Conservation (phyloP, 1,140 invertebrate species). For the Bombus waltoni region DNA sequence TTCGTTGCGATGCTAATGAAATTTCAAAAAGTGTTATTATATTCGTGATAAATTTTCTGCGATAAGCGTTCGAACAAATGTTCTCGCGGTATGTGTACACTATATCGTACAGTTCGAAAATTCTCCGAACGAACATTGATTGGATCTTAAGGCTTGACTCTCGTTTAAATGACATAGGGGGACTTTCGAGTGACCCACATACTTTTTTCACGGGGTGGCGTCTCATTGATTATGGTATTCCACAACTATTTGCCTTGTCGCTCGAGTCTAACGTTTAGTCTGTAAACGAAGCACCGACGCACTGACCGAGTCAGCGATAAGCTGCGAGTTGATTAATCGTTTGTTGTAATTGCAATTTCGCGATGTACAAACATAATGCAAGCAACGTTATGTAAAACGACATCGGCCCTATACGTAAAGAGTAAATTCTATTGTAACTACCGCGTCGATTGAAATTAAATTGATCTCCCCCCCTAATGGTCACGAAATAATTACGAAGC, state of each 20-base stretch:
- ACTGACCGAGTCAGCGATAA: neutral
- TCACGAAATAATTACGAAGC: neutral
- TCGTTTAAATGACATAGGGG: neutral
- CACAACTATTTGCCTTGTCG: neutral
- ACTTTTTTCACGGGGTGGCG: neutral
- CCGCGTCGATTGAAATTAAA: neutral
- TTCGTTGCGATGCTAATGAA: neutral
- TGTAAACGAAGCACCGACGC: too few relatives aligned
- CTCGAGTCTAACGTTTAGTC: neutral
- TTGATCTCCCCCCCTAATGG: neutral
- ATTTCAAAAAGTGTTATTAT: neutral
- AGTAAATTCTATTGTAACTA: neutral
- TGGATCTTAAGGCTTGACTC: neutral
- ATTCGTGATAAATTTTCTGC: neutral
- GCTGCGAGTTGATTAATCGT: neutral
- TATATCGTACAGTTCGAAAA: neutral
- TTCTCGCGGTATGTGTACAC: neutral
- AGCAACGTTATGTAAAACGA: neutral
- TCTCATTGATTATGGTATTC: conserved; percentile 1
- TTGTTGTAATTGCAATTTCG: neutral
- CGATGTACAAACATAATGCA: neutral
- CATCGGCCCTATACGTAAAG: neutral
- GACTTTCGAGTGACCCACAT: neutral
- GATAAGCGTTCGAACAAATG: neutral
- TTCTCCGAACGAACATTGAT: neutral